Percentiles rank a stretch among this genome's conserved stretches.
phyloP scores from a whole-genome alignment of 2,113 vertebrate species.

The Gallinago media region DNA sequence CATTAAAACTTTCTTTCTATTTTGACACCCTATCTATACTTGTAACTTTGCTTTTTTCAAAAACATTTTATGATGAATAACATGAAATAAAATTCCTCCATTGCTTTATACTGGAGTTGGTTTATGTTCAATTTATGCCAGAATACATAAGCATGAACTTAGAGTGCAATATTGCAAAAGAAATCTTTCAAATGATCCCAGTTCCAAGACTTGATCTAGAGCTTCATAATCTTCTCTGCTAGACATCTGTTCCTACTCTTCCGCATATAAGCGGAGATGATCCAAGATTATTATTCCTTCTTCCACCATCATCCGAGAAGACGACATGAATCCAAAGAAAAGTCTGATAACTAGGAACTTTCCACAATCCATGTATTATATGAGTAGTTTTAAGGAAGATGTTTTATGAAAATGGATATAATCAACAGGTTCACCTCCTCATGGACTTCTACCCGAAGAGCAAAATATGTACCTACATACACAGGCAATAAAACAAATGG shows the following conservation, averaged over 20 bases:
- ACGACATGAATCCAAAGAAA: neutral
- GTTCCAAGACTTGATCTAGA: neutral
- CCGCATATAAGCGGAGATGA: neutral
- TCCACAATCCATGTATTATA: neutral
- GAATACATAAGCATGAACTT: neutral
- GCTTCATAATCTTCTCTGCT: neutral
- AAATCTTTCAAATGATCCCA: conserved; percentile 13
- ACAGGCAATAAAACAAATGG: neutral
- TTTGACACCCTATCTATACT: neutral
- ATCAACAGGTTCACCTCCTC: neutral
- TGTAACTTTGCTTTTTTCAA: neutral
- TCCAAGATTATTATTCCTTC: neutral
- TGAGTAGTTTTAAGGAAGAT: neutral
- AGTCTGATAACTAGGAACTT: neutral
- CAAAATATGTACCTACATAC: neutral
- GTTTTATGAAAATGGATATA: neutral
- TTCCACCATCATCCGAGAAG: neutral
- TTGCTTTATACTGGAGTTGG: neutral
- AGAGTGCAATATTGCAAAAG: neutral
- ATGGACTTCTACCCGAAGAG: neutral
- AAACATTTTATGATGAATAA: neutral
- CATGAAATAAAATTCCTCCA: neutral
- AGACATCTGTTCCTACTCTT: neutral
- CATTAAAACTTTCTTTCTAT: neutral
- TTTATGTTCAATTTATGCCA: neutral